phyloP scores from a whole-genome alignment of 2,888 invertebrate species.

The Tuta absoluta region DNA sequence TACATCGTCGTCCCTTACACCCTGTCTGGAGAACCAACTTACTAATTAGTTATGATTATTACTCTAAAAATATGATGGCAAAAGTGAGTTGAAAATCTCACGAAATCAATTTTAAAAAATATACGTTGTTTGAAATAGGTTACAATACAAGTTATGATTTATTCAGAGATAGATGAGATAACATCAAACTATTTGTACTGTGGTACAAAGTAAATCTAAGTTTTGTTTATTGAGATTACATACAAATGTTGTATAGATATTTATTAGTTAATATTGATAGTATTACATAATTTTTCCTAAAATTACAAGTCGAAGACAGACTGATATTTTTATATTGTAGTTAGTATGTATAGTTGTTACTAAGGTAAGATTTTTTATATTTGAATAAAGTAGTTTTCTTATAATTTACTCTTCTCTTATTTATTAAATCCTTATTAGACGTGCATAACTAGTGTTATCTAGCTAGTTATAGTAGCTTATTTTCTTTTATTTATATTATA shows the following conservation, averaged over 20 bases:
- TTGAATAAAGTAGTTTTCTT: slow-evolving; percentile 7
- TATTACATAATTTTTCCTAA: neutral
- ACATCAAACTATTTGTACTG: neutral
- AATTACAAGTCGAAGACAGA: slow-evolving; percentile 16
- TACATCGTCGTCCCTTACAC: too few relatives aligned
- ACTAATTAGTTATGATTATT: too few relatives aligned
- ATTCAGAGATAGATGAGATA: neutral
- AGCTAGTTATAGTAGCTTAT: neutral
- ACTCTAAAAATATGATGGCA: too few relatives aligned
- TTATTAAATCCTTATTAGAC: neutral
- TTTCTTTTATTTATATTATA: too few relatives aligned
- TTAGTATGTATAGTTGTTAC: slow-evolving; percentile 9
- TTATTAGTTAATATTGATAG: neutral
- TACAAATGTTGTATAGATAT: neutral
- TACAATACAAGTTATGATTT: too few relatives aligned
- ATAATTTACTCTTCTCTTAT: neutral
- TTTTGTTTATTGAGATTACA: neutral
- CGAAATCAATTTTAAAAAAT: too few relatives aligned
- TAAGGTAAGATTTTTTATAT: slow-evolving; percentile 6
- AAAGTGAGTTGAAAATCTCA: too few relatives aligned
- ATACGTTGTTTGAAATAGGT: too few relatives aligned
- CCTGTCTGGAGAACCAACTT: too few relatives aligned
- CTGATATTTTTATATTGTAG: slow-evolving; percentile 12
- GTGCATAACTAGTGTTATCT: neutral
- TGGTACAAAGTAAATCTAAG: too few relatives aligned